phyloP scores from a whole-genome alignment of 2,888 invertebrate species.

The Drosophila villosipedis region DNA sequence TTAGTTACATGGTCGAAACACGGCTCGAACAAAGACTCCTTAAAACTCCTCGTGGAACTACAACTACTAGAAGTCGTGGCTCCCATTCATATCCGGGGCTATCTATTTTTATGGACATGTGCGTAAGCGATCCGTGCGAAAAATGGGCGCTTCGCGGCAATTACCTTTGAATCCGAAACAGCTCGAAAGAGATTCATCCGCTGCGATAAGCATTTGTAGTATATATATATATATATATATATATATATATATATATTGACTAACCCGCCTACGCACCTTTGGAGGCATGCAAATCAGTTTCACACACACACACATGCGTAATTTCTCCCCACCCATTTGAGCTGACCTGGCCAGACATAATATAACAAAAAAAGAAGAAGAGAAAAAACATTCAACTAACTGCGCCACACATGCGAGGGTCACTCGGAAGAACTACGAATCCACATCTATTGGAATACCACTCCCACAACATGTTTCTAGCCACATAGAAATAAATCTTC shows the following conservation, averaged over 20 bases:
- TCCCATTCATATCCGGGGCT: constrained; percentile 58
- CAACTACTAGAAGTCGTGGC: background rate
- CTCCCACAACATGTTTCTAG: constrained; percentile 7
- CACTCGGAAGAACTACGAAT: constrained; percentile 5
- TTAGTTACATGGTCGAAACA: constrained; percentile 64
- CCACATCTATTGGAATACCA: constrained; percentile 11
- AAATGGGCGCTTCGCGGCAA: constrained; percentile 83
- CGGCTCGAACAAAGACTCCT: constrained; percentile 1
- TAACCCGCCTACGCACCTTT: constrained; percentile 78
- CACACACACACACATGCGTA: constrained; percentile 50
- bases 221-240: constrained; percentile 25
- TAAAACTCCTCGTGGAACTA: background rate
- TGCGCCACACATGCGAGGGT: constrained; percentile 43
- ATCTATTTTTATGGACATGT: constrained; percentile 75
- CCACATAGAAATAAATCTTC: constrained; percentile 30
- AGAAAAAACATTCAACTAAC: constrained; percentile 28
- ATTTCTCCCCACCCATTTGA: constrained; percentile 37
- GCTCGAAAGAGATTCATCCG: constrained; percentile 72
- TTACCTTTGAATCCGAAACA: constrained; percentile 78
- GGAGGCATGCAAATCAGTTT: constrained; percentile 64
- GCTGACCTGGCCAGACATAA: constrained; percentile 18
- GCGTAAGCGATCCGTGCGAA: constrained; percentile 84
- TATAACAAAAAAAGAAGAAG: background rate
- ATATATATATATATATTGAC: constrained; percentile 8
- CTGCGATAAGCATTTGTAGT: constrained; percentile 64